Evolutionary conservation across 2,113 vertebrate species (phyloP), one percentile per base, ranked within the genome.

Genomic region (Xenotilapia flavipinnis): DNA sequence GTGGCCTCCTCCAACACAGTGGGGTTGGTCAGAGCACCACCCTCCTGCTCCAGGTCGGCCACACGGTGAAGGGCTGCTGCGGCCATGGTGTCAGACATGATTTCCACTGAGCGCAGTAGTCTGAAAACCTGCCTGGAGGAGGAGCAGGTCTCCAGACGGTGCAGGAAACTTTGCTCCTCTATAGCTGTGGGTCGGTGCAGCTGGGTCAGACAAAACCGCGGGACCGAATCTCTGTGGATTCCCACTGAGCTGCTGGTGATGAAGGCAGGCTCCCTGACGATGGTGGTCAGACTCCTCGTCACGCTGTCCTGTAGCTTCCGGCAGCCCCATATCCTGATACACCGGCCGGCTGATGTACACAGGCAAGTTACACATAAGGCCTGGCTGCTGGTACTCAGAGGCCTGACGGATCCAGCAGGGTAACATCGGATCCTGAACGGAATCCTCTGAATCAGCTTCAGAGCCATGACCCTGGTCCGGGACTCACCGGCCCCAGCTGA

Each of bases 31-130:
- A 96, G 90, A 1, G 87, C 83, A 1, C 2, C 12, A 0, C 84
- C 92, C 11, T 91, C 95, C 26, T 85, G 90, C 83, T 97, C 97
- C 82, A 98, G 31, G 82, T 98, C 97, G 26, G 97, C 97, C 77
- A 99, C 94, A n/a, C 95, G 96, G 58, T 96, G 96, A 17, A 99
- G 94, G 5, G 94, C 97, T 21, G 93, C 94, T 0, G 96, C 96
- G 1, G 96, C 97, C 96, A 97, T 93, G 26, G 79, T 86, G 68
- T 96, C 97, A 1, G 97, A 96, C 87, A 98, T 75, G 4, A 87
- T 54, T 26, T 94, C 92, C 62, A 95, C 28, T 0, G 97, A 94
- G 28, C 75, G 87, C 65, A 98, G 17, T 47, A 97, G 96, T 8
- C 82, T 65, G 54, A 98, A 92, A 51, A 99, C 95, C 54, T 98